Evolutionary conservation across 2,888 invertebrate genomes (phyloP).

Genomic region (Scaptomyza flava): DNA sequence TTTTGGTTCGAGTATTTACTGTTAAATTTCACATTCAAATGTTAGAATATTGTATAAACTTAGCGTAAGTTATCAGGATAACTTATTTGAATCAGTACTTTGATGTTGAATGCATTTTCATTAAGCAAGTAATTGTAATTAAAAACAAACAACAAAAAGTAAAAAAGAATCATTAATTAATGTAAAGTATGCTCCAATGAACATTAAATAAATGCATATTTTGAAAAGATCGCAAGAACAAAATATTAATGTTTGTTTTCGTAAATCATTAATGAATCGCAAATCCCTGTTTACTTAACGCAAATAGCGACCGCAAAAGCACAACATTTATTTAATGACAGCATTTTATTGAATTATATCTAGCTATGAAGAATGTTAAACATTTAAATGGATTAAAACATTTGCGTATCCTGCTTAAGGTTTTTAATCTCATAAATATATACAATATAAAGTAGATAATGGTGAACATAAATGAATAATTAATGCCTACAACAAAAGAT

Average conservation of each 20-base stretch:
- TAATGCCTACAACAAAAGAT: background rate
- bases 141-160: background rate
- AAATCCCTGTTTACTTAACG: background rate
- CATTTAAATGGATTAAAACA: background rate
- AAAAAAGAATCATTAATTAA: background rate
- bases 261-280: slow-evolving; percentile 7
- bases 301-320: background rate
- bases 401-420: background rate
- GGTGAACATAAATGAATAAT: background rate
- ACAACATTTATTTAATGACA: background rate
- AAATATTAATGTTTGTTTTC: background rate
- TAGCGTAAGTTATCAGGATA: no score
- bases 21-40: background rate
- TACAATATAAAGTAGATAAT: background rate
- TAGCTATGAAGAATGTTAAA: background rate
- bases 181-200: background rate
- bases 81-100: no score
- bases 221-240: background rate
- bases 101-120: background rate
- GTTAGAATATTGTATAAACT: no score
- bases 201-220: background rate
- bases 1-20: background rate
- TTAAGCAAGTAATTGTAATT: background rate
- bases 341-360: background rate
- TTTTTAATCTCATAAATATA: background rate